A percentile compares a stretch with the other conserved stretches of the same genome.
Conservation (phyloP, 2,113 vertebrate genomes). For the Lasiurus cinereus region DNA sequence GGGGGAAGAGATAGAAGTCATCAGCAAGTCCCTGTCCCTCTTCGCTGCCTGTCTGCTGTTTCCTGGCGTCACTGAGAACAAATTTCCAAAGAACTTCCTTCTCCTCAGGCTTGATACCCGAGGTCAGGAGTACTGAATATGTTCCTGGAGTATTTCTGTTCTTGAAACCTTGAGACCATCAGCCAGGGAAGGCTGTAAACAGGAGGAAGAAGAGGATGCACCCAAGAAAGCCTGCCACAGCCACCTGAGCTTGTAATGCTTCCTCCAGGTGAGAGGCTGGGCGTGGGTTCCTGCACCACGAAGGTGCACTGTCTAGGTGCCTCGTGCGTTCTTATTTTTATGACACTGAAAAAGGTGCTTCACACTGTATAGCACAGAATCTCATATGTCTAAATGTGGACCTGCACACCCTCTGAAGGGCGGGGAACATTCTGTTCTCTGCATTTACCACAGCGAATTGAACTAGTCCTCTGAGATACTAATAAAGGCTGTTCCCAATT, state of each 20-base stretch:
- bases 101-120: fast-evolving
- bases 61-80: conserved; percentile 31
- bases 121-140: not conserved
- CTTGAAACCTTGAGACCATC: not conserved
- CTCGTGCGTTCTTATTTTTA: fast-evolving
- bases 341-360: not conserved
- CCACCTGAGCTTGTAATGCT: no score
- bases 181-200: not conserved
- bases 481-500: fast-evolving
- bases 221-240: fast-evolving
- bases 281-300: not conserved
- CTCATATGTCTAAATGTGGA: fast-evolving
- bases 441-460: not conserved
- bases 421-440: fast-evolving
- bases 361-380: fast-evolving
- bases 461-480: not conserved
- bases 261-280: not conserved
- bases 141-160: not conserved
- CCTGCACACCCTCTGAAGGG: not conserved
- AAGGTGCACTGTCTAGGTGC: not conserved
- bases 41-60: not conserved
- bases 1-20: conserved; percentile 42
- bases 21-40: not conserved
- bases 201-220: not conserved
- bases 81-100: not conserved